Base-by-base conservation (phyloP, 30 jellyfish, hydroid and myxozoan genomes). In the Hydractinia echinata region DNA sequence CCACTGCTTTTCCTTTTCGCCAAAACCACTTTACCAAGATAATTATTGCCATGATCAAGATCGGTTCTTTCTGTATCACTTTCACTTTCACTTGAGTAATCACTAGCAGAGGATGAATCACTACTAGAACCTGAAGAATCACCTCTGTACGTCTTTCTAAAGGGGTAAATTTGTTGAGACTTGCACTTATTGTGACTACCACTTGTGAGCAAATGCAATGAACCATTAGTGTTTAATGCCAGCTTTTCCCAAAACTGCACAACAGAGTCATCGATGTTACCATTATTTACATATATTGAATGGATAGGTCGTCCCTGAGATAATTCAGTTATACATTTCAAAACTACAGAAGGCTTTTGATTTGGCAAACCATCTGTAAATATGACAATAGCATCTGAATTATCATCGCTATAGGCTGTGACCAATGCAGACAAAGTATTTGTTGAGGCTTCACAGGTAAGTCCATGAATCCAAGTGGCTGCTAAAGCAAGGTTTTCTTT, bases 351-450 rank as follows among this genome's bases (percentile, higher is more conserved):
- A 54, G 95, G 86, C 69, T 60, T 79, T 20, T 89, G 87, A 66
- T 62, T 61, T 8, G 96, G 93, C 21, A 79, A 81, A 15, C 96
- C 91, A 84, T 89, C 95, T 5, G 96, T 89, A 52, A 89, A 52
- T 53, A 89, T 21, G 19, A 77, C 91, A 3, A 83, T 55, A 4
- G 84, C 88, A 83, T 83, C 95, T 13, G 86, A 72, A 1, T 76
- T 55, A 15, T 77, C 77, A 62, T 89, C 95, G 50, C 79, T 67
- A 6, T 83, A 67, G 7, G 96, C 96, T 64, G 76, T 67, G 19
- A 78, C 62, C 61, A 89, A 66, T 4, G 94, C 96, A 19, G 85
- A 86, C 62, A 83, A 82, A 11, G 86, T 82, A 67, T 83, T 89
- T 55, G 96, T 79, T 48, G 86, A 44, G 53, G 81, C 66, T 51